Conservation (phyloP, 2,113 vertebrate species). For the Grammomys dolichurus region DNA sequence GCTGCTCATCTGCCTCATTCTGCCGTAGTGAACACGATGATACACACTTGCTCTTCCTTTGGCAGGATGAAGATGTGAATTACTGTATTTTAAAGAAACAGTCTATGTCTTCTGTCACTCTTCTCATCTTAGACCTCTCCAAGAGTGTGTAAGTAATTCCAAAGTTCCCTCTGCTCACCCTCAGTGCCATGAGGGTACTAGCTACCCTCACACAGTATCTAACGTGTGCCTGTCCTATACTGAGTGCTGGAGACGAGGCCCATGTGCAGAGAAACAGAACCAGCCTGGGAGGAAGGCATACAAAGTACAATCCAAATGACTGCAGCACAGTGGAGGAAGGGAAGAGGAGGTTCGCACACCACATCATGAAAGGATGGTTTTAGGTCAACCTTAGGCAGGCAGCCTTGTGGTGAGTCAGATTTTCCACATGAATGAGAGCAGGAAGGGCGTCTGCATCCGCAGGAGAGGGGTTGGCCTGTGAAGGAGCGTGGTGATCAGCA, state of each 20-base stretch:
- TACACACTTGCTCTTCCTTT: constrained; percentile 17
- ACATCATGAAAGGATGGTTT: neutral
- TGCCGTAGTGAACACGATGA: neutral
- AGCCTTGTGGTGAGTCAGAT: neutral
- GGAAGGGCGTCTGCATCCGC: neutral
- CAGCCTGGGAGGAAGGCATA: neutral
- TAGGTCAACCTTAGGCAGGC: too few species aligned
- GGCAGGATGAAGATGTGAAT: constrained; percentile 91
- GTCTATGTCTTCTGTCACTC: constrained; percentile 85
- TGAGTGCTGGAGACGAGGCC: neutral
- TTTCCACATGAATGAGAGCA: neutral
- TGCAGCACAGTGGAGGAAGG: neutral
- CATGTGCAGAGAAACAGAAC: neutral
- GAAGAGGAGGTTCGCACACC: neutral
- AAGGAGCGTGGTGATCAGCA: accelerated
- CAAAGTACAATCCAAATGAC: accelerated
- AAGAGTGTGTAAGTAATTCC: constrained; percentile 86
- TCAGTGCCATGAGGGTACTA: neutral
- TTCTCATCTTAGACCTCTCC: constrained; percentile 88
- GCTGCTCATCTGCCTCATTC: neutral
- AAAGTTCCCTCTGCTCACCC: neutral
- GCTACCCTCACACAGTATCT: too few species aligned
- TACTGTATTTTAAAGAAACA: constrained; percentile 90
- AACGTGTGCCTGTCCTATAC: accelerated
- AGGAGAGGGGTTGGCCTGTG: accelerated